Conservation (phyloP, 2,888 invertebrate species). For the Xestia xanthographa region DNA sequence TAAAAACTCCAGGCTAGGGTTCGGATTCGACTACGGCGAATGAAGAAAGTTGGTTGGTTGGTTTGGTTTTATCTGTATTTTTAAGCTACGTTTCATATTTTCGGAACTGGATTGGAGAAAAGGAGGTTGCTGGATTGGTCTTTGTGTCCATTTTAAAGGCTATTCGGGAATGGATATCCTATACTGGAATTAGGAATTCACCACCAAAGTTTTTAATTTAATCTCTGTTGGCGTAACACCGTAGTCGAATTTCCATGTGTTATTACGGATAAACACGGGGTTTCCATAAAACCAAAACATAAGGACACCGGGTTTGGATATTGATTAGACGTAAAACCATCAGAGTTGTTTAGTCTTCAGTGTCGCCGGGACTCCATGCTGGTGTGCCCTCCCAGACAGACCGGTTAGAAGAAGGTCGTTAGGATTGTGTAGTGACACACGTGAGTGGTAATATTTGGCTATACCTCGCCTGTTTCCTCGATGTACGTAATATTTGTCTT, state of each 20-base stretch:
- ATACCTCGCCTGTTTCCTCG: slow-evolving; percentile 98
- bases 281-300: slow-evolving; percentile 66
- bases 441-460: slow-evolving; percentile 87
- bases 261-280: slow-evolving; percentile 54
- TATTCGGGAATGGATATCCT: slow-evolving; percentile 40
- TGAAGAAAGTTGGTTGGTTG: slow-evolving; percentile 1
- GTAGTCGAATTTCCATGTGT: slow-evolving; percentile 60
- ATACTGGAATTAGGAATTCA: slow-evolving; percentile 34
- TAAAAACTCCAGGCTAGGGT: slow-evolving; percentile 52
- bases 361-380: slow-evolving; percentile 87
- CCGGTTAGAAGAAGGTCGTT: slow-evolving; percentile 90
- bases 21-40: slow-evolving; percentile 63
- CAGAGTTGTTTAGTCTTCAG: slow-evolving; percentile 82
- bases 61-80: slow-evolving; percentile 13
- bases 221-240: slow-evolving; percentile 44
- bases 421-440: slow-evolving; percentile 89
- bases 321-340: slow-evolving; percentile 83
- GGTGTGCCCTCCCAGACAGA: slow-evolving; percentile 89
- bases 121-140: slow-evolving; percentile 55
- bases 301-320: slow-evolving; percentile 76
- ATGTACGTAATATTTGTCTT: slow-evolving; percentile 98
- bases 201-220: slow-evolving; percentile 37
- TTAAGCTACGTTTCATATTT: slow-evolving; percentile 18
- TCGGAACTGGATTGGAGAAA: slow-evolving; percentile 51
- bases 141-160: slow-evolving; percentile 49